phyloP scores from a whole-genome alignment of 2,888 invertebrate genomes.

The Laspeyria flexula region DNA sequence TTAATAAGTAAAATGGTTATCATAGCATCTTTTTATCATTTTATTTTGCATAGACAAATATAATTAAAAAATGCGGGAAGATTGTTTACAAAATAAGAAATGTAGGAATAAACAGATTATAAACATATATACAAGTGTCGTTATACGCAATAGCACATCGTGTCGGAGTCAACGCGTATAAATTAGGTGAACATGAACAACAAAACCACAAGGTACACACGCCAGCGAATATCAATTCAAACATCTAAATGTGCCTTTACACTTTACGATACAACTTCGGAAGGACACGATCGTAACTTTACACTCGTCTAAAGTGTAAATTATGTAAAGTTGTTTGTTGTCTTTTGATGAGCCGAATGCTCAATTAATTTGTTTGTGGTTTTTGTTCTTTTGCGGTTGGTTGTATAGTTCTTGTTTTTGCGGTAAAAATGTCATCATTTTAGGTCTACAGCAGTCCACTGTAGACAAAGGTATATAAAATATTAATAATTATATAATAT shows the following conservation, averaged over 20 bases:
- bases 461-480: too few species aligned
- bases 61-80: too few species aligned
- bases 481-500: too few species aligned
- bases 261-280: constrained; percentile 48
- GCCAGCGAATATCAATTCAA: constrained; percentile 70
- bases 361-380: constrained; percentile 1
- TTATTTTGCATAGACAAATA: too few species aligned
- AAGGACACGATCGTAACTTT: constrained; percentile 9
- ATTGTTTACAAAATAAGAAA: too few species aligned
- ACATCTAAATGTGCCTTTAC: constrained; percentile 70
- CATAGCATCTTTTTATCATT: too few species aligned
- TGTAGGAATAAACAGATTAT: constrained; percentile 43
- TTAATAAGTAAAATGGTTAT: too few species aligned
- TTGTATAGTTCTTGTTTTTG: too few species aligned
- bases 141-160: constrained; percentile 67
- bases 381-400: constrained; percentile 4
- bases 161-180: constrained; percentile 78
- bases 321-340: constrained; percentile 1
- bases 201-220: constrained; percentile 76
- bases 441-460: too few species aligned
- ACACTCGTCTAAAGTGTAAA: constrained; percentile 3
- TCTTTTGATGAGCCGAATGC: constrained; percentile 5
- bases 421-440: too few species aligned
- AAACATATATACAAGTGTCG: constrained; percentile 50
- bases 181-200: constrained; percentile 76